Base-by-base conservation (phyloP, 1,140 invertebrate genomes). In the Drosophila ficusphila region DNA sequence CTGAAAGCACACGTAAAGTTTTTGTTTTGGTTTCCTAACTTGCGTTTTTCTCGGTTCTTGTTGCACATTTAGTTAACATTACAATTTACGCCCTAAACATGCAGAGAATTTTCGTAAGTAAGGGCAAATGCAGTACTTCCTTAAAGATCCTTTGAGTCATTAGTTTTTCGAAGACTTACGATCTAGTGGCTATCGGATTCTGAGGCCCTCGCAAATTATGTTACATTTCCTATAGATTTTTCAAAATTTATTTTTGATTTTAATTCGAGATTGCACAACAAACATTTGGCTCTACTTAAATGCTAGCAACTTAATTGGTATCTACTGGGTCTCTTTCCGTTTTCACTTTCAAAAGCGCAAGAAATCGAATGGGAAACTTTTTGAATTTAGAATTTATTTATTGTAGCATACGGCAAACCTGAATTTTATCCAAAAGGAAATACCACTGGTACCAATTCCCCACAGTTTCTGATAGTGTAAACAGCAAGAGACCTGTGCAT, bases 1-100 rank as follows among this genome's bases (percentile, higher is more conserved):
- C 69, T 70, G 60, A 88, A 88, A 88, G 82, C 82, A 88, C 82
- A 89, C 83, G 61, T 81, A 81, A 56, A 74, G 58, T 73, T 73
- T 73, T 73, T 61, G 27, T 56, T 65, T 67, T 46, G 18, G 39
- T 68, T 69, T 56, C 12, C 27, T 31, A 47, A 25, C 42, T 65
- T 18, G 25, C 16, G 34, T 73, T 62, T 74, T 53, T 49, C 38
- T 14, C 5, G 14, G 14, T 42, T 61, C 44, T 36, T 69, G 54
- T 82, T 70, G 69, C 74, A 68, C 68, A 67, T 70, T 75, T 68
- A 82, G 82, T 65, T 70, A 81, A 60, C 73, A 68, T 78, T 89
- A 82, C 78, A 68, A 75, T 78, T 82, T 88, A 88, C 82, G 53
- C 77, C 69, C 78, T 86, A 86, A 67, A 82, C 62, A 81, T 68